phyloP scores from a whole-genome alignment of 2,113 vertebrate species.

The Cinclus mexicanus region DNA sequence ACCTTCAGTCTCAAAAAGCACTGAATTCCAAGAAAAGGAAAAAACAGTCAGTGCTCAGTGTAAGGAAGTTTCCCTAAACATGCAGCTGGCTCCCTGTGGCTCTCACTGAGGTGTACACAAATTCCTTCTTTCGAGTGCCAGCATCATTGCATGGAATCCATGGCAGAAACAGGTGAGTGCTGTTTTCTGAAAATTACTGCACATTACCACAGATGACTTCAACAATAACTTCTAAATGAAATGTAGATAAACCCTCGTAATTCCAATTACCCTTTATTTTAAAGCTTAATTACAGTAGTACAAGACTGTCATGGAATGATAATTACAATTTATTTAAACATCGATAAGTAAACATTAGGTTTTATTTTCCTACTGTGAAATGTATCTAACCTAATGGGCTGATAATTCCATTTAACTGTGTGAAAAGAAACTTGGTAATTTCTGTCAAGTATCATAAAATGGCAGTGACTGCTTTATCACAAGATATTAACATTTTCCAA shows the following conservation, averaged over 20 bases:
- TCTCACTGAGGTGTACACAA: neutral
- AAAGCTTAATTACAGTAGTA: conserved; percentile 56
- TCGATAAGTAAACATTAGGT: conserved; percentile 44
- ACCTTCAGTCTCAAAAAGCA: neutral
- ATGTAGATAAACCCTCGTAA: conserved; percentile 42
- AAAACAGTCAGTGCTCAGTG: neutral
- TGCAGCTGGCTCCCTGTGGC: neutral
- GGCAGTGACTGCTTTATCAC: conserved; percentile 40
- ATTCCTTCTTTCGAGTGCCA: neutral
- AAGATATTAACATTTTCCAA: conserved; percentile 49
- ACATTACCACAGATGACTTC: conserved; percentile 4
- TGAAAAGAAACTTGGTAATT: conserved; percentile 48
- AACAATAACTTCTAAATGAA: conserved; percentile 37
- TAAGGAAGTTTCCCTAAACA: neutral
- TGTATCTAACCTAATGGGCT: conserved; percentile 53
- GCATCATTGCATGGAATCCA: neutral
- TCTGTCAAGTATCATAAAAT: conserved; percentile 58
- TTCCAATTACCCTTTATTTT: conserved; percentile 54
- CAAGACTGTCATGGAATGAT: conserved; percentile 33
- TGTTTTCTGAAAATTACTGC: conserved; percentile 9
- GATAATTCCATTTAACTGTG: conserved; percentile 44
- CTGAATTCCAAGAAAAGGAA: neutral
- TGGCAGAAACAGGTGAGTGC: neutral
- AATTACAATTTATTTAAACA: conserved; percentile 60
- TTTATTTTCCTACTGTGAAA: conserved; percentile 61